These are phyloP conservation scores for Liolophura sinensis DNA, from an alignment of 1,140 invertebrate species.

Conservation along the genomic window DNA sequence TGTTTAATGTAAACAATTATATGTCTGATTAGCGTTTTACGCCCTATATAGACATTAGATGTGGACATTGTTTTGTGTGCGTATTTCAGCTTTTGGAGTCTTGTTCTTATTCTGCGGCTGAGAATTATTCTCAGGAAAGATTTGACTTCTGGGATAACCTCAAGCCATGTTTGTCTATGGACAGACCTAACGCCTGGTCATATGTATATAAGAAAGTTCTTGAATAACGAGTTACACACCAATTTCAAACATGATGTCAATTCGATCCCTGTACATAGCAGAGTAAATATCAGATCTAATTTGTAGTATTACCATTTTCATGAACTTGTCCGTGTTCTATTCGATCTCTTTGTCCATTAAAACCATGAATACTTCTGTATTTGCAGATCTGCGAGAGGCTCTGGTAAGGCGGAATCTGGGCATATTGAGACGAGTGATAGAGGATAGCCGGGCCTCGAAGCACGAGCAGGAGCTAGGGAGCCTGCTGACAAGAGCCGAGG, in stretches of 20 bases:
- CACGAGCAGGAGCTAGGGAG: conserved; percentile 28
- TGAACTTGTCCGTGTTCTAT: neutral
- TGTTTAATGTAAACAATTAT: too few relatives aligned
- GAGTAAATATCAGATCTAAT: neutral
- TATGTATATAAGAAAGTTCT: neutral
- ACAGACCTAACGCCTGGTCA: too few relatives aligned
- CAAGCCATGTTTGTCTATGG: too few relatives aligned
- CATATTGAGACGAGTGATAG: conserved; percentile 40
- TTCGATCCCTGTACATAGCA: too few relatives aligned
- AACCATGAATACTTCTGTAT: neutral
- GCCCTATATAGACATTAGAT: too few relatives aligned
- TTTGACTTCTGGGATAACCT: too few relatives aligned
- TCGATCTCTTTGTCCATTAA: too few relatives aligned
- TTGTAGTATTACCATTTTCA: neutral
- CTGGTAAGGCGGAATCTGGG: conserved; percentile 38
- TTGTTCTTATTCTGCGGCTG: too few relatives aligned
- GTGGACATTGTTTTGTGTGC: too few relatives aligned
- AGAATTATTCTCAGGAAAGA: too few relatives aligned
- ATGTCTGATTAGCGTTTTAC: too few relatives aligned
- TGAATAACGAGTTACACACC: neutral
- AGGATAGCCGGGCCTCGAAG: conserved; percentile 27
- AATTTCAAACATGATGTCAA: neutral
- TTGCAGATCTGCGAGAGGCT: conserved; percentile 43
- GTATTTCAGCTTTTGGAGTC: too few relatives aligned
- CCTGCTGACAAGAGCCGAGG: conserved; percentile 35